Conservation (phyloP, 2,888 invertebrate species). For the Rhingia campestris region DNA sequence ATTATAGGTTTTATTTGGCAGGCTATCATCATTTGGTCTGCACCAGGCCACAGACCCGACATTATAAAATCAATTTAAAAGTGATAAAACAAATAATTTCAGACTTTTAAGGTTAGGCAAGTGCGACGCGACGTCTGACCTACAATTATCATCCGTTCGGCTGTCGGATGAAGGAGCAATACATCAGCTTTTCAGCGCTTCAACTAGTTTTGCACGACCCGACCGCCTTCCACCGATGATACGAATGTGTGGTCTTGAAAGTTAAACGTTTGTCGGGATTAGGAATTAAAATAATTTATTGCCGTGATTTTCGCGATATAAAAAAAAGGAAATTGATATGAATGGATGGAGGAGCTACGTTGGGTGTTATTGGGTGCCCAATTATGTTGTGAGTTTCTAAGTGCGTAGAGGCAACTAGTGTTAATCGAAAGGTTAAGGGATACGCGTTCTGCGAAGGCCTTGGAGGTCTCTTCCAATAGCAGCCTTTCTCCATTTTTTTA, state of each 20-base stretch:
- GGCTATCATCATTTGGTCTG: slow-evolving; percentile 63
- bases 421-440: too few species aligned
- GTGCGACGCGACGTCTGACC: slow-evolving; percentile 35
- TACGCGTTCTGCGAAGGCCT: too few species aligned
- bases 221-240: not conserved
- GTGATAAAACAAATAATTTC: slow-evolving; percentile 72
- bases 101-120: slow-evolving; percentile 58
- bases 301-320: slow-evolving; percentile 20
- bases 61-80: slow-evolving; percentile 71
- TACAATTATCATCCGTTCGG: slow-evolving; percentile 30
- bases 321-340: slow-evolving; percentile 7
- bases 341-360: not conserved
- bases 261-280: slow-evolving; percentile 12
- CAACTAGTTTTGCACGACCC: slow-evolving; percentile 11
- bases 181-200: slow-evolving; percentile 25
- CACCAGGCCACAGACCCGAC: slow-evolving; percentile 11
- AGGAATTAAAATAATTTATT: slow-evolving; percentile 44
- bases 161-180: not conserved
- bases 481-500: too few species aligned
- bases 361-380: too few species aligned
- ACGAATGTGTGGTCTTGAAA: not conserved
- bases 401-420: too few species aligned
- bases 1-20: slow-evolving; percentile 70
- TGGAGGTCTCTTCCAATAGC: too few species aligned
- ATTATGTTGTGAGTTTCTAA: too few species aligned